phyloP scores from a whole-genome alignment of 2,888 invertebrate species.

The Sarcophaga rosellei region DNA sequence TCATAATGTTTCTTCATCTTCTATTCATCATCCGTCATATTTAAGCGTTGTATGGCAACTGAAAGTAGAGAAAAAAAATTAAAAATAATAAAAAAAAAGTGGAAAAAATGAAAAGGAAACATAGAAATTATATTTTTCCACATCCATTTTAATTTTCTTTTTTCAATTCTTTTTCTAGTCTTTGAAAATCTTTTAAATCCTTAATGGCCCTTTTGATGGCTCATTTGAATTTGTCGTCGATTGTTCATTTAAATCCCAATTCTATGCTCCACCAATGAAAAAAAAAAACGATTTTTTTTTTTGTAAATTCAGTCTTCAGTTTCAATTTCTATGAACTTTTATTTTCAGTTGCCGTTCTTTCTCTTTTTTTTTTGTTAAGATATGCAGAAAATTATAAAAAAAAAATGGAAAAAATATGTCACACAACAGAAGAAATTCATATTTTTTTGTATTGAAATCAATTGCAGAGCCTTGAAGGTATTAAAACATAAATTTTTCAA shows the following conservation, averaged over 20 bases:
- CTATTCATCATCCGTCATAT: not conserved
- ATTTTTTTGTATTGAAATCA: slow-evolving; percentile 8
- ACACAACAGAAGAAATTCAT: not conserved
- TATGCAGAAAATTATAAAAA: too few species aligned
- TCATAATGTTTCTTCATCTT: slow-evolving; percentile 45
- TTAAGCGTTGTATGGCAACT: not conserved
- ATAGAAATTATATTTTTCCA: slow-evolving; percentile 18
- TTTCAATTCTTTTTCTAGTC: not conserved
- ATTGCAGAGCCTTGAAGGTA: slow-evolving; percentile 17
- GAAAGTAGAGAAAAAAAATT: too few species aligned
- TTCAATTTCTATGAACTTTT: slow-evolving; percentile 46
- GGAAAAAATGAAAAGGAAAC: not conserved
- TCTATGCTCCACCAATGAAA: not conserved
- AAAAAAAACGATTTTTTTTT: not conserved
- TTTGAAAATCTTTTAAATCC: slow-evolving; percentile 14
- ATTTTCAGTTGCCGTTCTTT: not conserved
- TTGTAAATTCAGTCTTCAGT: slow-evolving; percentile 22
- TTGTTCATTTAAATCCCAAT: slow-evolving; percentile 57
- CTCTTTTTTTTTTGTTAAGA: not conserved
- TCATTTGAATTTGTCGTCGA: slow-evolving; percentile 61
- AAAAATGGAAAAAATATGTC: not conserved
- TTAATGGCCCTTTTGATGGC: slow-evolving; percentile 59
- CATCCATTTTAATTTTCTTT: too few species aligned
- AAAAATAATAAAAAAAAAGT: not conserved
- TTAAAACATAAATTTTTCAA: not conserved